Conservation (phyloP, 2,797 vertebrate genomes). For the Hydrocynus forskahlii region DNA sequence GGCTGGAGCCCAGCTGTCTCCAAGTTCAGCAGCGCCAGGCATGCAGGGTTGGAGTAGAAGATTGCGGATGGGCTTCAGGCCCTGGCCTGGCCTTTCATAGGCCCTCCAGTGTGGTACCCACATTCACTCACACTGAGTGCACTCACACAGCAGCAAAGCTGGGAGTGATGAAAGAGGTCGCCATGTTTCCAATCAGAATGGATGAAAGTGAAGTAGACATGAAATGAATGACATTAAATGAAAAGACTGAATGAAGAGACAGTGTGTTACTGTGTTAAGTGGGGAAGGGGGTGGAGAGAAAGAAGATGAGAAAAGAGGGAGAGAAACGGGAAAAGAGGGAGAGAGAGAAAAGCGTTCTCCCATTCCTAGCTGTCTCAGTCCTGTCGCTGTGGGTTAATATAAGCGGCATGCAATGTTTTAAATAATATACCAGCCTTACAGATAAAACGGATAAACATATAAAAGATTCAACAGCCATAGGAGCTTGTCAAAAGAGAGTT, state of each 20-base stretch:
- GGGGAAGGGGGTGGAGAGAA: conserved; percentile 56
- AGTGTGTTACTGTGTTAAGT: conserved; percentile 68
- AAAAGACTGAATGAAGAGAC: conserved; percentile 8
- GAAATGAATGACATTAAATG: conserved; percentile 20
- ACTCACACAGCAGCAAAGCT: conserved; percentile 35
- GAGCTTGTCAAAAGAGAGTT: conserved; percentile 64
- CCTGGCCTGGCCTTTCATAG: neutral
- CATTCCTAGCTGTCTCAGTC: conserved; percentile 61
- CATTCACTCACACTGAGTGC: conserved; percentile 4
- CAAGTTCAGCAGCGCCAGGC: neutral
- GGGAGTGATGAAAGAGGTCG: conserved; percentile 28
- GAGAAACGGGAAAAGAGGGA: conserved; percentile 17
- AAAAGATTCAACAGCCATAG: conserved; percentile 72
- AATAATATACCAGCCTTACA: conserved; percentile 73
- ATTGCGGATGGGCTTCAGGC: conserved; percentile 18
- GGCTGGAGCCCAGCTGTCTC: neutral
- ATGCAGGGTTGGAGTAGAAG: neutral
- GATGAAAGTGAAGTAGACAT: conserved; percentile 1
- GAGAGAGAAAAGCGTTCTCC: conserved; percentile 29
- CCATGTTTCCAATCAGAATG: conserved; percentile 19
- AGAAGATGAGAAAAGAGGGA: conserved; percentile 50
- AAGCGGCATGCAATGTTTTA: conserved; percentile 66
- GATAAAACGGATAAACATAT: conserved; percentile 80
- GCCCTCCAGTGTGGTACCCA: neutral
- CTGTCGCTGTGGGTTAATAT: conserved; percentile 75